These are phyloP conservation scores for Eilema caniola DNA, from an alignment of 2,888 invertebrate species.

Conservation along the genomic window DNA sequence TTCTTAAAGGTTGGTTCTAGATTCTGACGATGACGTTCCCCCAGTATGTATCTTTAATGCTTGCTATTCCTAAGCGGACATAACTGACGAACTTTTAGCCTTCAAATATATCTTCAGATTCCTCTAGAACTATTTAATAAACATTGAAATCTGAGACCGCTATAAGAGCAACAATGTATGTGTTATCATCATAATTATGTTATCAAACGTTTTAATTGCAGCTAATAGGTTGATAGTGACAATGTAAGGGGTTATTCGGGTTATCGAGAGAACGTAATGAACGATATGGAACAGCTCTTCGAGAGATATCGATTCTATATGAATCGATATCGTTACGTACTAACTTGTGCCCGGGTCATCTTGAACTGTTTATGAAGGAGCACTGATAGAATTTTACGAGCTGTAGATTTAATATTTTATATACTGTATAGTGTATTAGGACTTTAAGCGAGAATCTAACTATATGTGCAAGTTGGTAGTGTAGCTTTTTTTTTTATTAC, in stretches of 20 bases:
- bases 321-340: conserved; percentile 44
- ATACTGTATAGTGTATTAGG: too few relatives aligned
- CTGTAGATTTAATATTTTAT: too few relatives aligned
- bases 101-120: neutral
- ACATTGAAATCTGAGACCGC: neutral
- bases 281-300: conserved; percentile 34
- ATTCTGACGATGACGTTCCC: too few relatives aligned
- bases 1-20: too few relatives aligned
- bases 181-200: conserved; percentile 73
- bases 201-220: conserved; percentile 77
- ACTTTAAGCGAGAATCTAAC: too few relatives aligned
- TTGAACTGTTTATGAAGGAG: neutral
- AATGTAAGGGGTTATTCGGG: conserved; percentile 59
- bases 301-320: too few relatives aligned
- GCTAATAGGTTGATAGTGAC: conserved; percentile 78
- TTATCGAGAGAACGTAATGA: conserved; percentile 59
- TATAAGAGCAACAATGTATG: conserved; percentile 42
- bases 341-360: neutral
- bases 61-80: neutral
- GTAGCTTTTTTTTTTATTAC: too few relatives aligned
- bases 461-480: too few relatives aligned
- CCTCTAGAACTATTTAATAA: conserved; percentile 5
- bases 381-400: too few relatives aligned
- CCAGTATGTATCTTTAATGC: too few relatives aligned
- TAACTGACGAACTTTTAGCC: neutral